phyloP scores from a whole-genome alignment of 2,888 invertebrate species.

The Mythimna impura region DNA sequence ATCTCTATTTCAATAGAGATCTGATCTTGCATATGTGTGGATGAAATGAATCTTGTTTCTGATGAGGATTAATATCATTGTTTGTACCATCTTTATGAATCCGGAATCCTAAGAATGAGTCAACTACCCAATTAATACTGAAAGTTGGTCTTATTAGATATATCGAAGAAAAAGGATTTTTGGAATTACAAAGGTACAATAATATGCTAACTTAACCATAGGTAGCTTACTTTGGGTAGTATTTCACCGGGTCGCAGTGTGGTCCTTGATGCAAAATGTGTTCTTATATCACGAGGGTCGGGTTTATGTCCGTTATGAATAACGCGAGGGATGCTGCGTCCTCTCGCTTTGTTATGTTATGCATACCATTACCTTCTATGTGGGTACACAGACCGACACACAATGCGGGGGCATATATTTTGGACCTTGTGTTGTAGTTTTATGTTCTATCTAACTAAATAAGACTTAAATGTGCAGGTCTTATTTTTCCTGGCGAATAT shows the following conservation, averaged over 20 bases:
- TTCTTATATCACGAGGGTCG: constrained; percentile 72
- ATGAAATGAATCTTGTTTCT: constrained; percentile 91
- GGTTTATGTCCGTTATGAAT: constrained; percentile 83
- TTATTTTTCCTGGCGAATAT: no score
- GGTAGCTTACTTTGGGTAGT: background rate
- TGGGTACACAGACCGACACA: constrained; percentile 31
- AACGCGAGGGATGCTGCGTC: constrained; percentile 71
- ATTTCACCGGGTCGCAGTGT: background rate
- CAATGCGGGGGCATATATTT: constrained; percentile 36
- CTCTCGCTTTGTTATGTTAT: constrained; percentile 70
- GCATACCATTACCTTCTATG: constrained; percentile 67
- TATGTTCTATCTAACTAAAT: background rate
- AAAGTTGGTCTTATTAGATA: no score
- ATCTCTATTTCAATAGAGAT: constrained; percentile 90
- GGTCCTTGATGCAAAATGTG: constrained; percentile 69
- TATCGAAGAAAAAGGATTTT: no score
- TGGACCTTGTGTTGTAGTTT: constrained; percentile 13
- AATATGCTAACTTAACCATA: background rate
- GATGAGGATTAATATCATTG: constrained; percentile 88
- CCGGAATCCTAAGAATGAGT: no score
- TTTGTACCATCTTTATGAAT: constrained; percentile 75
- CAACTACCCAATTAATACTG: no score
- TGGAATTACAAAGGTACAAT: no score
- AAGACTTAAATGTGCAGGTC: background rate
- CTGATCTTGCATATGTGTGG: constrained; percentile 82